Base-by-base conservation (phyloP, 2,888 invertebrate genomes). In the Heliconius aoede region DNA sequence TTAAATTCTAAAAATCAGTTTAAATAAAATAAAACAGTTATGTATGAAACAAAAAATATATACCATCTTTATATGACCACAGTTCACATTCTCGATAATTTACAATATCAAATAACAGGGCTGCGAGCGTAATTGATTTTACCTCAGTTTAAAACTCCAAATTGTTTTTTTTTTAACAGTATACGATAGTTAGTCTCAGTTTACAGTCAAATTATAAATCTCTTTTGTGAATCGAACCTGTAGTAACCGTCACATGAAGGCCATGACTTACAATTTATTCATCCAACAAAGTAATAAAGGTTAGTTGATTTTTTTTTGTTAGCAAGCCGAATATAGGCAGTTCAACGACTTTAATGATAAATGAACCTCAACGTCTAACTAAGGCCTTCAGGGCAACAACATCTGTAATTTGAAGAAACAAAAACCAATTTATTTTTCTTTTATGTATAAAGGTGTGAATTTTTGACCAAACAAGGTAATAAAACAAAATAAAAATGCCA, bases 41-140 rank as follows among this genome's bases (percentile, higher is more conserved):
- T n/a, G n/a, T n/a, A n/a, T n/a, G n/a, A n/a, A n/a, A n/a, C n/a
- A n/a, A n/a, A n/a, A n/a, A n/a, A n/a, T n/a, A 40, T 72, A 18
- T 60, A 58, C n/a, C 36, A 18, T n/a, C n/a, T 13, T 55, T 30
- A 18, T 32, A 32, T 32, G n/a, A 26, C 60, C 26, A n/a, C 15
- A n/a, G 24, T 24, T 26, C 26, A 36, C 51, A 30, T 7, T 24
- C 55, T 2, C 36, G 21, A 58, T 26, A 36, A 71, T 75, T 75
- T 55, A 71, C 71, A 32, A 71, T 55, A 55, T 51, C 64, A 75
- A 75, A 75, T 75, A 71, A 75, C 71, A 75, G 64, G 51, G 71
- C 26, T 28, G 58, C 62, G 36, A 5, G 30, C n/a, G 26, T 71
- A 58, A 75, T 75, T 71, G 71, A 60, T 72, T 72, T 60, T 60